Evolutionary conservation across 2,797 vertebrate genomes (phyloP).

Genomic region (Pitangus sulphuratus): DNA sequence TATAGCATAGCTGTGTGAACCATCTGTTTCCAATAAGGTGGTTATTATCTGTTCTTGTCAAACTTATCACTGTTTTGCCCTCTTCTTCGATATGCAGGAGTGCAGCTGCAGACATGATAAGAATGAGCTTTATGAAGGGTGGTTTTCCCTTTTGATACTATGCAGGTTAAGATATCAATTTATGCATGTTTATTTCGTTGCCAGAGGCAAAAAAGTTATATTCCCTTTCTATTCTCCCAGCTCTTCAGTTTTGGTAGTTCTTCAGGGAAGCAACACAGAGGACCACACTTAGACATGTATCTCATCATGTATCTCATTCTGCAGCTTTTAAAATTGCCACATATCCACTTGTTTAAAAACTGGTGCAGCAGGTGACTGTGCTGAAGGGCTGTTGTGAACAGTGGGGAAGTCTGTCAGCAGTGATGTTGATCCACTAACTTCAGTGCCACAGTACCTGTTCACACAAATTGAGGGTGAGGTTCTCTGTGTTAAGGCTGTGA

Average conservation of each 20-base stretch:
- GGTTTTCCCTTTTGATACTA: background rate
- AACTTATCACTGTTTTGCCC: conserved; percentile 53
- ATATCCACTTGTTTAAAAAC: background rate
- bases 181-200: background rate
- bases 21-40: conserved; percentile 71
- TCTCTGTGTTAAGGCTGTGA: background rate
- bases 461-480: background rate
- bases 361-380: background rate
- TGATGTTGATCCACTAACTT: background rate
- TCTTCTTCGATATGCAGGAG: background rate
- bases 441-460: background rate
- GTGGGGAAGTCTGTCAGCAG: background rate
- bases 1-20: background rate
- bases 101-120: background rate
- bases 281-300: background rate
- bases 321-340: background rate
- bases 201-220: background rate
- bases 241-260: background rate
- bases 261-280: background rate
- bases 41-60: conserved; percentile 65
- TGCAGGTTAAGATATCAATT: background rate
- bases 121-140: background rate
- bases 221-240: background rate
- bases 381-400: background rate
- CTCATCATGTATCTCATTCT: background rate